phyloP scores from a whole-genome alignment of 37 sponge, comb jelly and placozoan genomes.

The Bolinopsis microptera region DNA sequence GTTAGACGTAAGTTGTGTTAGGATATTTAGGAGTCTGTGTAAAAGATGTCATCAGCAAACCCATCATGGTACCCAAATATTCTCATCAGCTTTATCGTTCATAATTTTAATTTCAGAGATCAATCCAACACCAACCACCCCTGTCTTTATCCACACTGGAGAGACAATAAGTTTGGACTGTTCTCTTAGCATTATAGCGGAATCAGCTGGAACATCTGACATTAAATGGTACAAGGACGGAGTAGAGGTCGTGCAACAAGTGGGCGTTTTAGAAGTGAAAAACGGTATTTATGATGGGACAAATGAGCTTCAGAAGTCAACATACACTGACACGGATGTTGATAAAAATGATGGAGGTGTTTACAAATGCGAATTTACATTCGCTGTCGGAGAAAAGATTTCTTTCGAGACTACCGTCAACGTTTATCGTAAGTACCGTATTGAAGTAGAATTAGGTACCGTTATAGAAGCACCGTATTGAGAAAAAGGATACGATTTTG shows the following conservation, averaged over 20 bases:
- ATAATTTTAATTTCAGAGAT: too few relatives aligned
- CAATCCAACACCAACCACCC: neutral
- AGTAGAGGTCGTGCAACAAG: neutral
- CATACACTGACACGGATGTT: neutral
- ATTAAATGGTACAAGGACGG: slow-evolving; percentile 1
- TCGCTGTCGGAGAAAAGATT: neutral
- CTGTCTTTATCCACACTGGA: slow-evolving; percentile 4
- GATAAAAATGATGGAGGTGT: neutral
- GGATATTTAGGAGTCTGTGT: neutral
- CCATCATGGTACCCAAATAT: too few relatives aligned
- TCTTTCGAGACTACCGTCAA: neutral
- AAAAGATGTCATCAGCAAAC: too few relatives aligned
- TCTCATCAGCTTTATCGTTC: too few relatives aligned
- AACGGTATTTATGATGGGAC: neutral
- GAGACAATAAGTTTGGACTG: neutral
- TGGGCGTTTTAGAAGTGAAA: neutral
- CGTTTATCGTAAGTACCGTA: neutral
- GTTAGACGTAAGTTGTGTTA: neutral
- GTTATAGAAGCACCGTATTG: too few relatives aligned
- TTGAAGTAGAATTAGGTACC: neutral
- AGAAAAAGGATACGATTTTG: too few relatives aligned
- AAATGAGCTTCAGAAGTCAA: neutral
- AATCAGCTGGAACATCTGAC: neutral
- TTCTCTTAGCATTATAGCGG: neutral
- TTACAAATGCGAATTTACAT: neutral